A percentile compares a stretch with the other conserved stretches of the same genome.
Conservation (phyloP, 2,797 vertebrate genomes). For the Propithecus perrieri region DNA sequence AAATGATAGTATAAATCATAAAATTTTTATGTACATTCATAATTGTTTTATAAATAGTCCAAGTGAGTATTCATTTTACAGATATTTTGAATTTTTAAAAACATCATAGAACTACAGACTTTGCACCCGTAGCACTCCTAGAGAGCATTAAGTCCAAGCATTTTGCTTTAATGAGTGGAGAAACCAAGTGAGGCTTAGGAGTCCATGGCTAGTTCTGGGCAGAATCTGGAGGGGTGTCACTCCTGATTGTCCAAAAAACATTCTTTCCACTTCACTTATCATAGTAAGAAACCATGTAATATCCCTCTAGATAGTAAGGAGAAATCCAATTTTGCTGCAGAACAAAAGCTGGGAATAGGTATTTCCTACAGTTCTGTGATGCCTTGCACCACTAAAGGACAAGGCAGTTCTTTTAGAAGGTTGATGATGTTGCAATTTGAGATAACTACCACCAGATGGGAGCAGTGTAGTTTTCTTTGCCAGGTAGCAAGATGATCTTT, state of each 20-base stretch:
- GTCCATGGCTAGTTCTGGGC: background rate
- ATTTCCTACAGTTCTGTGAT: background rate
- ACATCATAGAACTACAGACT: conserved; percentile 18
- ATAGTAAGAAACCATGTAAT: background rate
- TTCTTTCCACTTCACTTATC: background rate
- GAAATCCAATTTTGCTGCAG: background rate
- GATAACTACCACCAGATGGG: conserved; percentile 68
- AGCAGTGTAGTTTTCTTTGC: background rate
- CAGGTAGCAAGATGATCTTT: conserved; percentile 29
- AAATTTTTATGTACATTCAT: background rate
- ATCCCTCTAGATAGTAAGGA: background rate
- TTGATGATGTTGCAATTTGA: background rate
- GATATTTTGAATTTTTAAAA: background rate
- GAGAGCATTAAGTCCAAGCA: background rate
- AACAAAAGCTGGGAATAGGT: background rate
- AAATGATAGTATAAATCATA: conserved; percentile 6
- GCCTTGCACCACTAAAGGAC: background rate
- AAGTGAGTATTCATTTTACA: background rate
- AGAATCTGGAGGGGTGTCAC: background rate
- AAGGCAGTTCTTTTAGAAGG: background rate
- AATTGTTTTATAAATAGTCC: conserved; percentile 4
- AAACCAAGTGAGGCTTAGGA: background rate
- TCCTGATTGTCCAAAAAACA: background rate
- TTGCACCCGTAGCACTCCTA: background rate
- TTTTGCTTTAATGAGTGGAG: background rate